Conservation (phyloP, 2,888 invertebrate genomes). For the Dryadula phaetusa region DNA sequence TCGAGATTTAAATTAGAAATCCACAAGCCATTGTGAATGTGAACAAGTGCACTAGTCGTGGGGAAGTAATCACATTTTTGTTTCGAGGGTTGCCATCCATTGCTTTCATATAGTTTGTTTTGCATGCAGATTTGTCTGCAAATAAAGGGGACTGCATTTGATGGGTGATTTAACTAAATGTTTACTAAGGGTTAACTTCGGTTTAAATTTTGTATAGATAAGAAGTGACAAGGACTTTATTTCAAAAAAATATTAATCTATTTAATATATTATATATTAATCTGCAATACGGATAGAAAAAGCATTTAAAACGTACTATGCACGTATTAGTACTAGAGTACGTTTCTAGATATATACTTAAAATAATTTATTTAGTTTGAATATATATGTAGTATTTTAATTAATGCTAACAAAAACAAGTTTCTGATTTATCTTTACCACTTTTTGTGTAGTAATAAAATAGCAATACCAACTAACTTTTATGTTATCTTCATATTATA, state of each 20-base stretch:
- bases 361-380: not conserved
- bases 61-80: slow-evolving; percentile 57
- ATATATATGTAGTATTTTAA: not conserved
- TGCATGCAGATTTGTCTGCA: slow-evolving; percentile 28
- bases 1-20: slow-evolving; percentile 52
- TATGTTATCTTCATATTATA: not conserved
- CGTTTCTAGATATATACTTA: no score
- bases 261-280: no score
- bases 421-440: not conserved
- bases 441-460: not conserved
- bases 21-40: slow-evolving; percentile 60
- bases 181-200: slow-evolving; percentile 5
- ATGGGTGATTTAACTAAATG: slow-evolving; percentile 11
- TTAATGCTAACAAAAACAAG: not conserved
- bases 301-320: no score
- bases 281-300: no score
- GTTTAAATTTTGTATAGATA: not conserved
- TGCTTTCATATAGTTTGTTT: slow-evolving; percentile 28
- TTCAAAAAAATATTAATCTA: not conserved
- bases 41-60: slow-evolving; percentile 56
- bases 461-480: no score
- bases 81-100: slow-evolving; percentile 35
- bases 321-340: no score
- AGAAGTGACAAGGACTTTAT: not conserved
- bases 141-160: slow-evolving; percentile 23